Evolutionary conservation across 2,797 vertebrate species (phyloP), one percentile per base, ranked within the genome.

Genomic region (Taenioides sp.): DNA sequence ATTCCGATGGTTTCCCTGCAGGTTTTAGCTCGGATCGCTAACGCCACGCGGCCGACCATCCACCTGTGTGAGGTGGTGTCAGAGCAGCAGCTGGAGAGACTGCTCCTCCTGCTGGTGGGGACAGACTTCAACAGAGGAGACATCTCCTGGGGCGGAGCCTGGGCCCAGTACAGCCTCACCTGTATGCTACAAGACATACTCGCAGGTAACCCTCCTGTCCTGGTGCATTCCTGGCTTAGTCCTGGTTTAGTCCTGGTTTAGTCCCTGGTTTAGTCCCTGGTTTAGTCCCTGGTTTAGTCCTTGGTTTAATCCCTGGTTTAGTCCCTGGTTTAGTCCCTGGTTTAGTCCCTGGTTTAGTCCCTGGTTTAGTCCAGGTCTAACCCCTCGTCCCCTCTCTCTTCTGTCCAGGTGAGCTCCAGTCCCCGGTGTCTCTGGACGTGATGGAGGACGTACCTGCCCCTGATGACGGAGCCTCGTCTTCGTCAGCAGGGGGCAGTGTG

Each of bases 101-200:
- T 99, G n/a, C 90, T 99, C 14, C 90, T 99, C 4, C 94, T 99
- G 49, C 91, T 99, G 0, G 98, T 99, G 76, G 98, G 98, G 76
- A 99, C 98, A 0, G 98, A 99, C 86, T 99, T 99, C 74, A 99
- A 99, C 86, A 93, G 97, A 65, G 98, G 98, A 71, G 97, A 99
- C 89, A 99, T 99, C 87, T 97, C 97, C 59, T 99, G 98, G 98
- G 98, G 98, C 6, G 98, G 98, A 28, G 98, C 98, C 27, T 99
- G 98, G 98, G 98, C 97, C 67, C 98, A 99, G 66, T 99, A 99
- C 91, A 98, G 98, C 58, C 94, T 99, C 85, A 99, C 97, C 9
- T 99, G 98, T 80, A 99, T 99, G 98, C 93, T 99, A 1, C 98
- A 99, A 90, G 98, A 99, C 91, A 98, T 99, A 84, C 90, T 99